A percentile compares a stretch with the other conserved stretches of the same genome.
Evolutionary conservation across 2,888 invertebrate species (phyloP).

Genomic region (Apotomis capreana): DNA sequence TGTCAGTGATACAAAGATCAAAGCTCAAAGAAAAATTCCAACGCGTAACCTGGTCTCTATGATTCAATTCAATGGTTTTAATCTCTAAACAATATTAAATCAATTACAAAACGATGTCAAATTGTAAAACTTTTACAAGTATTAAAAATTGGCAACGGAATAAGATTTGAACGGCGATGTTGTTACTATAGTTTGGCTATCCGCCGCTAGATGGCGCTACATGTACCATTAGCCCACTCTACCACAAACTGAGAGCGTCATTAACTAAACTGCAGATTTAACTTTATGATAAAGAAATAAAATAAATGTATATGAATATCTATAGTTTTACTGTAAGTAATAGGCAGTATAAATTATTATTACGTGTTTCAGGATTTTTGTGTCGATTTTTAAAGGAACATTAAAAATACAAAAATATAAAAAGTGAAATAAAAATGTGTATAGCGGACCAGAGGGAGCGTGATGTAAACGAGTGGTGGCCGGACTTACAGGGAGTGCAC

Average conservation of each 20-base stretch:
- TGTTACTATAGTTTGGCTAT: conserved; percentile 64
- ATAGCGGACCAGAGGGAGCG: not conserved
- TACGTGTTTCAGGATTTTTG: too few species aligned
- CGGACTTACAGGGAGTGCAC: conserved; percentile 28
- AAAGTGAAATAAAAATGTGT: not conserved
- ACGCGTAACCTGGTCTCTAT: too few species aligned
- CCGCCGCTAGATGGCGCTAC: conserved; percentile 71
- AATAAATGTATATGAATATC: not conserved
- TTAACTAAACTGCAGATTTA: not conserved
- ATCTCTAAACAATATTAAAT: too few species aligned
- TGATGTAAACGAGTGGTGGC: conserved; percentile 21
- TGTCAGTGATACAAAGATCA: too few species aligned
- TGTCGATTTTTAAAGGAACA: not conserved
- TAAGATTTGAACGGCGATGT: not conserved
- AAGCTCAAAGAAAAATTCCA: too few species aligned
- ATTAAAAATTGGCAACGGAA: not conserved
- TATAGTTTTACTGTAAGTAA: not conserved
- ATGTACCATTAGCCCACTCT: conserved; percentile 43
- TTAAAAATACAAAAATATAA: not conserved
- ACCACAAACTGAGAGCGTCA: not conserved
- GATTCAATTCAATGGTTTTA: too few species aligned
- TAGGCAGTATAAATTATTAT: not conserved
- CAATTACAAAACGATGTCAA: too few species aligned
- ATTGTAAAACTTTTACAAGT: too few species aligned
- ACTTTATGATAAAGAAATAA: not conserved